phyloP scores from a whole-genome alignment of 2,888 invertebrate species.

The Macrophya annulata region DNA sequence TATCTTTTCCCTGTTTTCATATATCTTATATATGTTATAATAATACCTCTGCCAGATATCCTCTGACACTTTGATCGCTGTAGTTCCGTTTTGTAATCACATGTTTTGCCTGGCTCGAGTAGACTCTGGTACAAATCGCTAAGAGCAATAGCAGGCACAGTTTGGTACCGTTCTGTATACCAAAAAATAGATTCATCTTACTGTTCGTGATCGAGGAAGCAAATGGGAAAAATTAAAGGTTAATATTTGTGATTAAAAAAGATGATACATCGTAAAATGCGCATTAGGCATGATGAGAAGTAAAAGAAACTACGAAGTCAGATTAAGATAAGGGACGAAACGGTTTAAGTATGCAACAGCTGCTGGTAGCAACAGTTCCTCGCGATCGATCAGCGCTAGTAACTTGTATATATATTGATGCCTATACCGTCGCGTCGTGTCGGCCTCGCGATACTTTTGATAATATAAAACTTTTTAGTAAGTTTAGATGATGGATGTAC shows the following conservation, averaged over 20 bases:
- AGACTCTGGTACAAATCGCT: slow-evolving; percentile 63
- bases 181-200: neutral
- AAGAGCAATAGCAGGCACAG: slow-evolving; percentile 63
- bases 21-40: slow-evolving; percentile 3
- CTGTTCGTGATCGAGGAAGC: neutral
- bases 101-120: slow-evolving; percentile 46
- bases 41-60: slow-evolving; percentile 91
- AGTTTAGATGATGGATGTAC: slow-evolving; percentile 19
- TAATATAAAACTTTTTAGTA: neutral
- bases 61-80: slow-evolving; percentile 90
- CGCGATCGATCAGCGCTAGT: slow-evolving; percentile 42
- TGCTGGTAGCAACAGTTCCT: slow-evolving; percentile 55
- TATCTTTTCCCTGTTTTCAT: neutral
- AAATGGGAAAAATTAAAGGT: neutral
- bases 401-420: slow-evolving; percentile 21
- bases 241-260: neutral
- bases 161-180: slow-evolving; percentile 38
- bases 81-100: slow-evolving; percentile 86
- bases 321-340: slow-evolving; percentile 23
- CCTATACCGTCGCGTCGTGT: neutral
- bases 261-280: neutral
- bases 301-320: neutral
- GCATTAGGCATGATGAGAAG: neutral
- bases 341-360: slow-evolving; percentile 54
- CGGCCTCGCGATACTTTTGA: neutral